Percentiles rank a stretch among this genome's conserved stretches.
phyloP scores from a whole-genome alignment of 2,888 invertebrate genomes.

The Philhelius pedissequus region DNA sequence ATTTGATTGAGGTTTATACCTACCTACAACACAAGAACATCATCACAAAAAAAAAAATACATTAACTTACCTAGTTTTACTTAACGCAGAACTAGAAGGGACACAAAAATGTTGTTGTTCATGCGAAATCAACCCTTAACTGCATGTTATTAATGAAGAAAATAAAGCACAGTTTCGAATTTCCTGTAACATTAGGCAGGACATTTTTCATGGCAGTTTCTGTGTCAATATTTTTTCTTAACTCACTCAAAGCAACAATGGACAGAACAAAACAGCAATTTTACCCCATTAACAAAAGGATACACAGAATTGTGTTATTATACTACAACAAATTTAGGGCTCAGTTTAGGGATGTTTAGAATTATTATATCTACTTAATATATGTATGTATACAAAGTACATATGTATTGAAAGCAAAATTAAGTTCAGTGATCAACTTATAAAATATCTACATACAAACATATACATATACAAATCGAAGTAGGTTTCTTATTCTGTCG shows the following conservation, averaged over 20 bases:
- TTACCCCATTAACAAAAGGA: constrained; percentile 24
- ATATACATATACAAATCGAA: constrained; percentile 28
- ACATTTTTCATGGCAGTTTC: constrained; percentile 39
- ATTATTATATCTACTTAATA: too few relatives aligned
- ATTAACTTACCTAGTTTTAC: background rate
- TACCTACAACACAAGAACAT: constrained; percentile 51
- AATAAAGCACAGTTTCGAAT: constrained; percentile 62
- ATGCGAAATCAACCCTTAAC: constrained; percentile 48
- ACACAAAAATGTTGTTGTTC: background rate
- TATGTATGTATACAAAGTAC: background rate
- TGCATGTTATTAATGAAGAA: constrained; percentile 64
- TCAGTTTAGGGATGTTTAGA: background rate
- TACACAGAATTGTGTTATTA: background rate
- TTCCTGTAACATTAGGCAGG: constrained; percentile 56
- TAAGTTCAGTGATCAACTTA: constrained; percentile 52
- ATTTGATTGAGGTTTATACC: constrained; percentile 44
- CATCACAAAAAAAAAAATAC: background rate
- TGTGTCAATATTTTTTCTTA: constrained; percentile 24
- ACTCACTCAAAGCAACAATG: constrained; percentile 9
- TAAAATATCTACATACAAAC: constrained; percentile 32
- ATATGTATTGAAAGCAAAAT: constrained; percentile 33
- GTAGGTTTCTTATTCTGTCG: background rate
- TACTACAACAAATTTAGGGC: constrained; percentile 8
- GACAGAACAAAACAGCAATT: background rate
- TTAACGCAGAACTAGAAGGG: background rate